These are phyloP conservation scores for Hydrocynus forskahlii DNA, from an alignment of 2,797 vertebrate species.

Conservation along the genomic window DNA sequence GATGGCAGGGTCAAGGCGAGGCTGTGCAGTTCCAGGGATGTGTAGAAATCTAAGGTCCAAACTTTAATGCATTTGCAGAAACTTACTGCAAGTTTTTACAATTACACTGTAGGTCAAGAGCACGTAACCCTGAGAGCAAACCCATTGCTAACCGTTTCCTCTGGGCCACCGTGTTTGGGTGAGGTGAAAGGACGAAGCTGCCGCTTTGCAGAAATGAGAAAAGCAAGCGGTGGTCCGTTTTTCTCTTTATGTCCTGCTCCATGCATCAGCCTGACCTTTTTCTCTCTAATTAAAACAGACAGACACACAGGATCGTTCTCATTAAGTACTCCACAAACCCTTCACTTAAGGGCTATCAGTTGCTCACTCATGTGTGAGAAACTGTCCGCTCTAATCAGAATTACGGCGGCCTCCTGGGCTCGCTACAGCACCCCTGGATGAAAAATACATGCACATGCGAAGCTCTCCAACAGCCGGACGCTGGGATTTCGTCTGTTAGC, in stretches of 20 bases:
- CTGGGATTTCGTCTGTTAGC: conserved; percentile 24
- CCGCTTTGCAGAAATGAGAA: conserved; percentile 26
- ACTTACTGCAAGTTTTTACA: not conserved
- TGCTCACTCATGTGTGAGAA: conserved; percentile 66
- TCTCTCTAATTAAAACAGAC: conserved; percentile 66
- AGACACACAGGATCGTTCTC: conserved; percentile 70
- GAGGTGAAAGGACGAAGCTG: not conserved
- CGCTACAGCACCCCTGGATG: conserved; percentile 34
- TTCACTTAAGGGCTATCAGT: conserved; percentile 69
- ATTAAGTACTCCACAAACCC: conserved; percentile 75
- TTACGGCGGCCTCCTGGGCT: conserved; percentile 44
- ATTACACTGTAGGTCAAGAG: not conserved
- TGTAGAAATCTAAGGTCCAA: too few relatives aligned
- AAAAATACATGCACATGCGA: conserved; percentile 37
- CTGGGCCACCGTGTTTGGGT: not conserved
- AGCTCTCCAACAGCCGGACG: conserved; percentile 6
- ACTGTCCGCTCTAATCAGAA: conserved; percentile 64
- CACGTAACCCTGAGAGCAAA: not conserved
- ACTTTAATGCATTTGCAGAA: too few relatives aligned
- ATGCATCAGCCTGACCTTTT: conserved; percentile 60
- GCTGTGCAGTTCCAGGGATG: too few relatives aligned
- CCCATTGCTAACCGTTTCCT: not conserved
- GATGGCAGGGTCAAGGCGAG: too few relatives aligned
- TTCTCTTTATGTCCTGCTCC: conserved; percentile 53
- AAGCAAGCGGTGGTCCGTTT: conserved; percentile 33